These are phyloP conservation scores for Hormiphora californensis DNA, from an alignment of 37 sponge, comb jelly and placozoan genomes.

Conservation along the genomic window DNA sequence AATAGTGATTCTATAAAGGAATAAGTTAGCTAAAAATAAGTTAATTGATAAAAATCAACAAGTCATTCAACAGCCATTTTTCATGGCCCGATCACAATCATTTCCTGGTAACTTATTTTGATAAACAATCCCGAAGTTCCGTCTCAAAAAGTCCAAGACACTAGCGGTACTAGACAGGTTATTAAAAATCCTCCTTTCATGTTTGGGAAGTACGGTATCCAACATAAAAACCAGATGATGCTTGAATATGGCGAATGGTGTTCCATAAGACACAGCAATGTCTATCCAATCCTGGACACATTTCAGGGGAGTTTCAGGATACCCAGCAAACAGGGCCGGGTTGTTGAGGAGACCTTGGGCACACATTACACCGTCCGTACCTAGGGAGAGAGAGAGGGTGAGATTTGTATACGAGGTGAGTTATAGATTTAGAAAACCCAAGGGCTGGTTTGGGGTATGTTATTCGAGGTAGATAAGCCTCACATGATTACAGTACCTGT, in stretches of 20 bases:
- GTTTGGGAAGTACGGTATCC: constrained; percentile 62
- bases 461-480: not conserved
- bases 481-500: not conserved
- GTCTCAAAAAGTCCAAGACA: constrained; percentile 72
- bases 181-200: constrained; percentile 70
- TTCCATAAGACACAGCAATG: constrained; percentile 61
- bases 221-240: constrained; percentile 87
- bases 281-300: constrained; percentile 80
- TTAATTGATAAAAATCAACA: not conserved
- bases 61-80: not conserved
- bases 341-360: constrained; percentile 84
- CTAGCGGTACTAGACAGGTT: constrained; percentile 69
- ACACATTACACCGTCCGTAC: constrained; percentile 74
- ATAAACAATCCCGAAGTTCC: constrained; percentile 41
- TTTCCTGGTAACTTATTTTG: not conserved
- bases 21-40: not conserved
- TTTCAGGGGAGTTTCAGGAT: constrained; percentile 62
- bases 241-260: constrained; percentile 73
- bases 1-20: not conserved
- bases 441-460: not conserved
- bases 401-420: too few relatives aligned
- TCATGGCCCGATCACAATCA: too few relatives aligned
- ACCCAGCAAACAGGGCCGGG: constrained; percentile 82
- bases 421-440: too few relatives aligned
- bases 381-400: not conserved